Evolutionary conservation across 2,888 invertebrate species (phyloP), one percentile per base, ranked within the genome.

Genomic region (Idaea aversata): DNA sequence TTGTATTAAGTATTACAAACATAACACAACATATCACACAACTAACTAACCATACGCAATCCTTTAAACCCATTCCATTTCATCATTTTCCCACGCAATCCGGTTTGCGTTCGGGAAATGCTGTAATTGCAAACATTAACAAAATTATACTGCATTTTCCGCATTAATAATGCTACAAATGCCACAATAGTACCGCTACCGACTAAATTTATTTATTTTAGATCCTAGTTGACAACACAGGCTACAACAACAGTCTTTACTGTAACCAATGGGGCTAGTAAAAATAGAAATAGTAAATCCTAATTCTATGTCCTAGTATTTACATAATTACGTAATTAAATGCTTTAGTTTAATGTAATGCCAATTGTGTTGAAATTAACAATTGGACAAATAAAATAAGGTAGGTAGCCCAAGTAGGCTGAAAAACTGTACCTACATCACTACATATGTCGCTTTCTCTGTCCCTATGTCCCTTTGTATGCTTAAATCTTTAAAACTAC

Each of bases 51-150:
- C 47, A 47, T 5, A 47, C 13, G 47, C 47, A 47, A 47, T 47
- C 47, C 47, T 47, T 47, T 47, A 47, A 47, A 47, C 47, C 47
- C 47, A 47, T 47, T 47, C 47, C 47, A 47, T 47, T 47, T 47
- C 47, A 47, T 47, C 7, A 47, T 47, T 10, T 47, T 47, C 47
- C 47, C 47, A 47, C 10, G 47, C 47, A 47, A 47, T 13, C 47
- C 47, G 10, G 47, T 47, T 47, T 47, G 47, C 47, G 47, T 47
- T 47, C 47, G 47, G 47, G 47, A 47, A 47, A 47, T 47, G 10
- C 47, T 47, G 47, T 47, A 47, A 47, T 47, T 47, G 47, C 47
- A 4, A 47, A 47, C 47, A 47, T 47, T 47, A 47, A 47, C 47
- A 47, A 13, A 47, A 47, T 47, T 47, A 47, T 47, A 13, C 13